Conservation (phyloP, 2,888 invertebrate species). For the Sarcophaga subvicina region DNA sequence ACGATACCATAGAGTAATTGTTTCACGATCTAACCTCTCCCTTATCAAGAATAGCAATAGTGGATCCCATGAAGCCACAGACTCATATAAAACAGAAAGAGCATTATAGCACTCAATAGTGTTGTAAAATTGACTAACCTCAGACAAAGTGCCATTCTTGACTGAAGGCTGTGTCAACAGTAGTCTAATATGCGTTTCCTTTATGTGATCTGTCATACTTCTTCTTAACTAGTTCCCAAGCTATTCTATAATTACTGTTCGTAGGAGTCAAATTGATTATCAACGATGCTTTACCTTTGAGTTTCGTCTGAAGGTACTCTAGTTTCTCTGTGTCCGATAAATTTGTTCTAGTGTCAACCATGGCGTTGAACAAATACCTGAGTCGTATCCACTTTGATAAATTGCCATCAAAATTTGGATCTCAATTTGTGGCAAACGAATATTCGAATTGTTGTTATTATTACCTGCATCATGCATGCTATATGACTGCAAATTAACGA, state of each 20-base stretch:
- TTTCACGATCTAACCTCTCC: no score
- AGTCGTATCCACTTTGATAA: constrained; percentile 54
- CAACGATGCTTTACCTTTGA: constrained; percentile 58
- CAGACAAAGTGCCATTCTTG: constrained; percentile 24
- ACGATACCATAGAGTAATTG: no score
- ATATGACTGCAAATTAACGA: neutral
- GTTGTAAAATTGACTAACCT: constrained; percentile 45
- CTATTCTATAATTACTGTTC: constrained; percentile 58
- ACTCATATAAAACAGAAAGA: no score
- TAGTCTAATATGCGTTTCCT: constrained; percentile 54
- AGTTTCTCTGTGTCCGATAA: constrained; percentile 59
- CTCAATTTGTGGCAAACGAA: constrained; percentile 55
- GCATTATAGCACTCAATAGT: constrained; percentile 50
- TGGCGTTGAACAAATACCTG: constrained; percentile 56
- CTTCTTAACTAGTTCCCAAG: constrained; percentile 59
- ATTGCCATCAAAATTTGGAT: constrained; percentile 60
- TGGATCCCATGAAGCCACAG: no score
- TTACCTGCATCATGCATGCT: no score
- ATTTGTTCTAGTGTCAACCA: constrained; percentile 51
- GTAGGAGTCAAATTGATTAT: constrained; percentile 59
- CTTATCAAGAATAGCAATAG: no score
- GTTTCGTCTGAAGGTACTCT: constrained; percentile 61
- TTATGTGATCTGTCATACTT: constrained; percentile 62
- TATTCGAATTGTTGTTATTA: neutral
- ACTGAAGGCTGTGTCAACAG: constrained; percentile 53